Conservation (phyloP, 2,113 vertebrate genomes). For the Neodon shergylaensis region DNA sequence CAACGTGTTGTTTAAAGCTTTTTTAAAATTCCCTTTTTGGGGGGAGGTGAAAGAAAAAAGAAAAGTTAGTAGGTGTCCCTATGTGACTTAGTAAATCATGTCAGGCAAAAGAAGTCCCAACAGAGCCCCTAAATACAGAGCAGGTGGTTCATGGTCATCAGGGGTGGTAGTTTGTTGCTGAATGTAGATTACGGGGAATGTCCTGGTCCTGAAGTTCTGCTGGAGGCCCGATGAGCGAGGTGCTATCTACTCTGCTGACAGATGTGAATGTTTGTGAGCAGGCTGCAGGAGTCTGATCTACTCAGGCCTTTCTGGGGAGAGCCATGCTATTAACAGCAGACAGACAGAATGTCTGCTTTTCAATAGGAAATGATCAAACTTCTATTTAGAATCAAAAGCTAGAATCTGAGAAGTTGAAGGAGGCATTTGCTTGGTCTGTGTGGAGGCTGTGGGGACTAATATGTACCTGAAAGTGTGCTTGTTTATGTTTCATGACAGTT, state of each 20-base stretch:
- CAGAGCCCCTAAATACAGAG: neutral
- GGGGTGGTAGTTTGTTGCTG: neutral
- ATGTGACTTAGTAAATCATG: neutral
- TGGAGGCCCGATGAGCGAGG: neutral
- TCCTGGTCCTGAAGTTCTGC: slow-evolving; percentile 14
- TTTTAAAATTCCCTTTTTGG: neutral
- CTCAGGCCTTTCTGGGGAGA: slow-evolving; percentile 29
- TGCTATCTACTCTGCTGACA: slow-evolving; percentile 23
- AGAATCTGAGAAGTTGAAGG: slow-evolving; percentile 2
- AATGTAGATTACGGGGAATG: neutral
- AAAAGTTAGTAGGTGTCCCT: neutral
- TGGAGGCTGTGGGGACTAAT: neutral
- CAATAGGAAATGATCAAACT: slow-evolving; percentile 4
- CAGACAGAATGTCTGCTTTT: slow-evolving; percentile 44
- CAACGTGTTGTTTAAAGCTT: neutral
- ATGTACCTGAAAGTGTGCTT: neutral
- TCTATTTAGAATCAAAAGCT: slow-evolving; percentile 17
- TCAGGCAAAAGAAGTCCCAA: neutral
- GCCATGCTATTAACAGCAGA: slow-evolving; percentile 1
- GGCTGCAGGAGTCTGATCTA: neutral
- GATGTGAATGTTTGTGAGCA: slow-evolving; percentile 8
- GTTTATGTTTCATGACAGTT: neutral
- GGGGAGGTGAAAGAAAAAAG: neutral
- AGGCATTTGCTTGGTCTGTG: slow-evolving; percentile 15
- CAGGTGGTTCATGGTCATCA: neutral